Conservation (phyloP, 2,797 vertebrate species). For the Decapterus maruadsi region DNA sequence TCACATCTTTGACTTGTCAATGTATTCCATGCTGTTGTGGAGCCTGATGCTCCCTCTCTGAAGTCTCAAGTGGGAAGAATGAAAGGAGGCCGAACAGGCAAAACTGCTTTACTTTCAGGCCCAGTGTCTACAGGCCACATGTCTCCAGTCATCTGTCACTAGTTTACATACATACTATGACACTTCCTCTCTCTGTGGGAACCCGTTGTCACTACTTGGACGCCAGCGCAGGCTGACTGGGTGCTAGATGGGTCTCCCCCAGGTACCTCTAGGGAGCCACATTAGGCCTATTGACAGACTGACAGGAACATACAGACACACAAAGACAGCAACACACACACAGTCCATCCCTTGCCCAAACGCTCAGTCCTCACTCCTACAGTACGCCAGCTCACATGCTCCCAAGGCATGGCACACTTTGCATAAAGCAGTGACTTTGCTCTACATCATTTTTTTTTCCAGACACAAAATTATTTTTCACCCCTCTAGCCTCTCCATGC, state of each 20-base stretch:
- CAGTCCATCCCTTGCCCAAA: constrained; percentile 51
- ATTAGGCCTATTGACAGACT: constrained; percentile 88
- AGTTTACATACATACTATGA: constrained; percentile 88
- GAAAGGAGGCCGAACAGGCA: constrained; percentile 71
- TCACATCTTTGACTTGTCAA: constrained; percentile 82
- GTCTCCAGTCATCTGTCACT: constrained; percentile 90
- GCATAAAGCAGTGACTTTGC: constrained; percentile 85
- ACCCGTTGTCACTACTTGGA: constrained; percentile 86
- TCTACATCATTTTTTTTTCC: constrained; percentile 79
- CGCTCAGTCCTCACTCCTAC: constrained; percentile 70
- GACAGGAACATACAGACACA: constrained; percentile 78
- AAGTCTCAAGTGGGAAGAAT: constrained; percentile 72
- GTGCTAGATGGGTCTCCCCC: constrained; percentile 85
- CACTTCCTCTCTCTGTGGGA: constrained; percentile 87
- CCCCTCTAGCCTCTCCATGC: constrained; percentile 82
- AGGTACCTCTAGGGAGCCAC: constrained; percentile 88
- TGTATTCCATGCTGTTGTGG: constrained; percentile 64
- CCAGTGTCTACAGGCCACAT: constrained; percentile 83
- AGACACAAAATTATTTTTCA: constrained; percentile 85
- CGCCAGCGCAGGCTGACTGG: constrained; percentile 85
- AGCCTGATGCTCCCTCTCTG: constrained; percentile 70
- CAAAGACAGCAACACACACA: constrained; percentile 39
- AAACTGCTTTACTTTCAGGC: constrained; percentile 83
- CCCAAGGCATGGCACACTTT: constrained; percentile 83
- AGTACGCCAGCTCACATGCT: constrained; percentile 77